A percentile compares a stretch with the other conserved stretches of the same genome.
phyloP scores from a whole-genome alignment of 1,140 invertebrate genomes.

The Cyphomyrmex costatus region DNA sequence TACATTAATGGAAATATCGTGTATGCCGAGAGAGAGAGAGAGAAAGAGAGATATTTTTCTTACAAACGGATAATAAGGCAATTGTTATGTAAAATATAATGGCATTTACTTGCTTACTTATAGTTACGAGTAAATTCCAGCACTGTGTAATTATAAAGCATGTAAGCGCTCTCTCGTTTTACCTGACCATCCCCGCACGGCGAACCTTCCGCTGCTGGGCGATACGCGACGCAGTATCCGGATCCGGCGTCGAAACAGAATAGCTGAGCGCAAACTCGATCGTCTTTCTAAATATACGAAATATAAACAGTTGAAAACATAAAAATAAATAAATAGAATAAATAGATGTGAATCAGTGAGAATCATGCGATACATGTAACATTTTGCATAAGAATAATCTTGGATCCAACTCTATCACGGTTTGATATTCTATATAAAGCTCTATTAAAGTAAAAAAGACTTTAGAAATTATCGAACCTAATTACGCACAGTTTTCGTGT shows the following conservation, averaged over 20 bases:
- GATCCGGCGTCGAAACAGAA: slow-evolving; percentile 98
- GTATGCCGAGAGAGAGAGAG: not conserved
- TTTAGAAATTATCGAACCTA: not conserved
- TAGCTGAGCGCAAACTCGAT: slow-evolving; percentile 97
- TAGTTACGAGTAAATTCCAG: too few species aligned
- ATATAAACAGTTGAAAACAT: slow-evolving; percentile 2
- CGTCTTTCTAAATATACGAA: slow-evolving; percentile 91
- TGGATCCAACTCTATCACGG: not conserved
- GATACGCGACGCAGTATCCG: slow-evolving; percentile 97
- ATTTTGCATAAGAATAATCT: not conserved
- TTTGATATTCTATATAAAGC: not conserved
- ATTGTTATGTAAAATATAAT: not conserved
- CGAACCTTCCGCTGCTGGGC: slow-evolving; percentile 97
- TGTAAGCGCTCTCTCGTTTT: not conserved
- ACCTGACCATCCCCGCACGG: slow-evolving; percentile 97
- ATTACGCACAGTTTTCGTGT: not conserved
- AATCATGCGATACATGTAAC: not conserved
- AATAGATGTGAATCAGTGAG: not conserved
- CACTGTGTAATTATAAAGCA: not conserved
- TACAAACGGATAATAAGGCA: not conserved
- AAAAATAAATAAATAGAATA: not conserved
- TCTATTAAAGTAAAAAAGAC: not conserved
- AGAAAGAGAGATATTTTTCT: not conserved
- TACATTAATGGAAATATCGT: not conserved
- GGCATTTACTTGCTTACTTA: too few species aligned